Evolutionary conservation across 2,888 invertebrate species (phyloP).

Genomic region (Drosophila niveifrons): DNA sequence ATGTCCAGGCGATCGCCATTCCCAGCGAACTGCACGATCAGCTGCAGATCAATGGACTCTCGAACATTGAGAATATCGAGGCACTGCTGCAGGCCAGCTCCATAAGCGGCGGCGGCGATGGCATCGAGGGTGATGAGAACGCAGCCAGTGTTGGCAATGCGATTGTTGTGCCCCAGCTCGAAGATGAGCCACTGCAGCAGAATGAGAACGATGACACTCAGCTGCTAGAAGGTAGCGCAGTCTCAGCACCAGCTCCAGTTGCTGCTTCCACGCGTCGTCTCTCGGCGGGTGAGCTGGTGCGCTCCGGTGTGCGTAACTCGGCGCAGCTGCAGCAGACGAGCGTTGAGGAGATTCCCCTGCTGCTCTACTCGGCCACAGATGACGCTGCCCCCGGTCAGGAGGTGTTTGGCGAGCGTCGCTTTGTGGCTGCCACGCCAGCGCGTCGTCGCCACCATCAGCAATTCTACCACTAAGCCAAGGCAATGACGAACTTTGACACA

Average conservation of each 20-base stretch:
- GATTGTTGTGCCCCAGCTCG: slow-evolving; percentile 72
- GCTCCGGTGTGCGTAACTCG: slow-evolving; percentile 59
- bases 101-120: slow-evolving; percentile 43
- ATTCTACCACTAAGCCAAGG: slow-evolving; percentile 49
- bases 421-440: slow-evolving; percentile 72
- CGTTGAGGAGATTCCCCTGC: slow-evolving; percentile 80
- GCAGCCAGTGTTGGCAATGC: slow-evolving; percentile 50
- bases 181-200: slow-evolving; percentile 72
- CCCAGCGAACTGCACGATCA: slow-evolving; percentile 82
- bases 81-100: slow-evolving; percentile 71
- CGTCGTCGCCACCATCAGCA: slow-evolving; percentile 64
- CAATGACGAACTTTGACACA: background rate
- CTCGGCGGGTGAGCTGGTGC: slow-evolving; percentile 65
- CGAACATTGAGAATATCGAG: slow-evolving; percentile 79
- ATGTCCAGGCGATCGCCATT: slow-evolving; percentile 83
- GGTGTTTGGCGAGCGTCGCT: slow-evolving; percentile 65
- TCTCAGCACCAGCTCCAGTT: background rate
- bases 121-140: slow-evolving; percentile 34
- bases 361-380: slow-evolving; percentile 80
- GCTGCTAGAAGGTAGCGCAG: slow-evolving; percentile 58
- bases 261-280: slow-evolving; percentile 63
- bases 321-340: slow-evolving; percentile 64
- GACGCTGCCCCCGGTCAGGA: slow-evolving; percentile 50
- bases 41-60: slow-evolving; percentile 74
- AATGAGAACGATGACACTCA: slow-evolving; percentile 80